Percentiles rank a stretch among this genome's conserved stretches.
Evolutionary conservation across 2,113 vertebrate genomes (phyloP).

Genomic region (Hucho hucho): DNA sequence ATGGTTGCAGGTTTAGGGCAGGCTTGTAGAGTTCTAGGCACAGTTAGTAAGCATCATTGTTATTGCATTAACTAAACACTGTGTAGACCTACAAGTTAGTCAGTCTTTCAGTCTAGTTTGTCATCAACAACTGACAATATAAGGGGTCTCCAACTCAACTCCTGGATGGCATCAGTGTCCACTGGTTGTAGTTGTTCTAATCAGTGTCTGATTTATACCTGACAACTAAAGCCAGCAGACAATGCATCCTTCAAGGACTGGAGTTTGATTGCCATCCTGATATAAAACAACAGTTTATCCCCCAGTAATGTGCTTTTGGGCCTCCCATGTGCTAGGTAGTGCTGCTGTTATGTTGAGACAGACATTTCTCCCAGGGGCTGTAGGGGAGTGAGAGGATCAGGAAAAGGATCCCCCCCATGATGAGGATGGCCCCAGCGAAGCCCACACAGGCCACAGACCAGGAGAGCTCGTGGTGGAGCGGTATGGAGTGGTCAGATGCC

Average conservation of each 20-base stretch:
- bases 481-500: slow-evolving; percentile 69
- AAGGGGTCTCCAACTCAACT: slow-evolving; percentile 9
- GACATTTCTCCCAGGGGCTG: slow-evolving; percentile 75
- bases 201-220: not conserved
- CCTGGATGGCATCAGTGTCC: slow-evolving; percentile 11
- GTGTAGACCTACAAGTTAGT: not conserved
- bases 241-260: not conserved
- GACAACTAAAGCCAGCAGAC: not conserved
- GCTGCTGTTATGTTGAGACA: slow-evolving; percentile 63
- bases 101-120: slow-evolving; percentile 13
- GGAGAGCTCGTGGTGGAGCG: slow-evolving; percentile 80
- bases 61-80: slow-evolving; percentile 24
- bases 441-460: slow-evolving; percentile 85
- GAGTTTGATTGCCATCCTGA: not conserved
- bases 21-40: slow-evolving; percentile 5
- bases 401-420: slow-evolving; percentile 78
- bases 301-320: not conserved
- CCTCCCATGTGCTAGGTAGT: slow-evolving; percentile 57
- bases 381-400: slow-evolving; percentile 76
- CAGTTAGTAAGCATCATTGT: slow-evolving; percentile 10
- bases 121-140: slow-evolving; percentile 12
- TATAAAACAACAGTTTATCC: not conserved
- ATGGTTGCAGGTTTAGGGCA: too few relatives aligned
- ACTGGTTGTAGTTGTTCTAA: slow-evolving; percentile 1
- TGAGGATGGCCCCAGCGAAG: slow-evolving; percentile 75